Base-by-base conservation (phyloP, 1,140 invertebrate genomes). In the Drosophila nannoptera region DNA sequence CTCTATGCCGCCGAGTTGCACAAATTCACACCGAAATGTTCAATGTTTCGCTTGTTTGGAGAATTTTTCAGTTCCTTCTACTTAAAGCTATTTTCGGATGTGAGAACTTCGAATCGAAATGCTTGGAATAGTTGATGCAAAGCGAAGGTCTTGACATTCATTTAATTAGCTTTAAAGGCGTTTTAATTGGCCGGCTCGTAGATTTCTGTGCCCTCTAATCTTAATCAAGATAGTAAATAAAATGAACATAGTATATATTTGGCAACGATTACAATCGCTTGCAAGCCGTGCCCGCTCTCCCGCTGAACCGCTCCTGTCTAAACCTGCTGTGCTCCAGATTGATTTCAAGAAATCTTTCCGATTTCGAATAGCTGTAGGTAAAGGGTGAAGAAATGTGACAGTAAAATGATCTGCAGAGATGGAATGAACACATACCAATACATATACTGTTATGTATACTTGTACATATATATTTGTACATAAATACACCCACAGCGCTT, bases 51-150 rank as follows among this genome's bases (percentile, higher is more conserved):
- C 7, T 1, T 43, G 40, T 54, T 54, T 49, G 40, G 53, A 50
- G 54, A 68, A 14, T 40, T 54, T 33, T 46, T 45, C n/a, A 68
- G 42, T 62, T 68, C 58, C 65, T 54, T 58, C 61, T 33, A 53
- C 33, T 62, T 45, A 12, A 49, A 38, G 12, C 36, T 69, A 69
- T 64, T 64, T 69, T 64, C 33, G 43, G 59, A 16, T 29, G 36
- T 58, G 63, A 58, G 31, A 36, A 55, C 48, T 55, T 49, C 12
- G 12, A 43, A 14, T 14, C 6, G 11, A 16, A 12, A 11, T 4
- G 14, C 5, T 29, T 9, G 14, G 12, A 56, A 7, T 43, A 9
- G 31, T 56, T 56, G 11, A 56, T 43, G 8, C 43, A 32, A 0
- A 9, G 1, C 9, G n/a, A 56, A 56, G 40, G 40, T 33, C 12